These are phyloP conservation scores for Empis stercorea DNA, from an alignment of 2,888 invertebrate species.

Conservation along the genomic window DNA sequence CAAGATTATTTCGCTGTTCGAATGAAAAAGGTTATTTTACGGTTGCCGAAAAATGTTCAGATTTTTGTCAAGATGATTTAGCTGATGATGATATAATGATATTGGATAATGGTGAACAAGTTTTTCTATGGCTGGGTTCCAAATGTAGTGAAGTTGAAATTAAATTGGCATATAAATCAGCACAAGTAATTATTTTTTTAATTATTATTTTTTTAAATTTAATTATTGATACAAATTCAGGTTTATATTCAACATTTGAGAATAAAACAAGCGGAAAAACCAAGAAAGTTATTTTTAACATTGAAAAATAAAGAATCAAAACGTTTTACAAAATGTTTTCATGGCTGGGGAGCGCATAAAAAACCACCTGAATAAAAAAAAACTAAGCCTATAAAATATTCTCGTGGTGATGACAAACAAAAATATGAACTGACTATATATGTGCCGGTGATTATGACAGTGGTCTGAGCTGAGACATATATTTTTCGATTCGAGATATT, in stretches of 20 bases:
- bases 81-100: conserved; percentile 99
- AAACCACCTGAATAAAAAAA: conserved; percentile 21
- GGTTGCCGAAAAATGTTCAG: conserved; percentile 89
- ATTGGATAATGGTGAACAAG: conserved; percentile 93
- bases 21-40: conserved; percentile 99
- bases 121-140: conserved; percentile 95
- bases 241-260: conserved; percentile 97
- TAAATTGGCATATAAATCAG: conserved; percentile 95
- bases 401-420: too few relatives aligned
- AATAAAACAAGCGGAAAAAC: conserved; percentile 82
- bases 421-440: too few relatives aligned
- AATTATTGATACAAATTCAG: too few relatives aligned
- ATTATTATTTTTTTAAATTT: background rate
- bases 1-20: conserved; percentile 92
- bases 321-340: conserved; percentile 95
- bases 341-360: conserved; percentile 93
- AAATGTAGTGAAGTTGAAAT: conserved; percentile 97
- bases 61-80: conserved; percentile 72
- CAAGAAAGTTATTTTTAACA: conserved; percentile 84
- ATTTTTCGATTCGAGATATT: too few relatives aligned
- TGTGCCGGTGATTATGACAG: too few relatives aligned
- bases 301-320: conserved; percentile 92
- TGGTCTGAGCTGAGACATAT: too few relatives aligned
- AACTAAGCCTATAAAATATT: too few relatives aligned
- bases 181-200: conserved; percentile 52